These are phyloP conservation scores for Danio aesculapii DNA, from an alignment of 2,797 vertebrate species.

Conservation along the genomic window DNA sequence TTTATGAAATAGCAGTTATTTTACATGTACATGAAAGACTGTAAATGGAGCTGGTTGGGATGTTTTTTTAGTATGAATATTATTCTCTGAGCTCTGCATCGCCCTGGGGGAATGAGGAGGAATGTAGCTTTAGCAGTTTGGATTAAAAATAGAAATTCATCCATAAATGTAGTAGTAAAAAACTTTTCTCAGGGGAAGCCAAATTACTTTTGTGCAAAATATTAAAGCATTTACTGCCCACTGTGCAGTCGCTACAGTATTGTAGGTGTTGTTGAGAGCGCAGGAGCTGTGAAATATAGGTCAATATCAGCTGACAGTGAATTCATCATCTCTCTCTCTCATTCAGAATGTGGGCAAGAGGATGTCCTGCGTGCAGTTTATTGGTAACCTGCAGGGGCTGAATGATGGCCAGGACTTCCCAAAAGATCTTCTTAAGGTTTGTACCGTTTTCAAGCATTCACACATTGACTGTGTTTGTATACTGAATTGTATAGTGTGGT, in stretches of 20 bases:
- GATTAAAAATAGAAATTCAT: constrained; percentile 33
- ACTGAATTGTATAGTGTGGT: neutral
- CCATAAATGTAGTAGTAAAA: constrained; percentile 23
- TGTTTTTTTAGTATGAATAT: constrained; percentile 6
- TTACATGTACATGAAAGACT: neutral
- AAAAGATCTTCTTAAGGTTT: constrained; percentile 95
- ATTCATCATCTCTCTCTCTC: constrained; percentile 28
- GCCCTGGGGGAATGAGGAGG: constrained; percentile 7
- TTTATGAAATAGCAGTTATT: neutral
- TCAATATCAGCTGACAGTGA: constrained; percentile 25
- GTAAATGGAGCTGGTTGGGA: neutral
- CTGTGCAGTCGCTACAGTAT: neutral
- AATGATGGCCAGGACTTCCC: constrained; percentile 93
- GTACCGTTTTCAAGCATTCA: constrained; percentile 36
- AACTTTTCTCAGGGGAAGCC: neutral
- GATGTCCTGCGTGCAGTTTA: constrained; percentile 95
- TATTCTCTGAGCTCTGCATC: neutral
- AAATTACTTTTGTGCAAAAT: neutral
- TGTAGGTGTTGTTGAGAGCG: constrained; percentile 22
- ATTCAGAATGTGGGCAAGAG: constrained; percentile 92
- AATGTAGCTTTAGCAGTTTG: constrained; percentile 1
- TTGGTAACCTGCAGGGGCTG: constrained; percentile 92
- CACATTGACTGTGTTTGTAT: neutral
- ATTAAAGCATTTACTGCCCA: neutral
- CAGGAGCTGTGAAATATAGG: constrained; percentile 32